Evolutionary conservation across 37 sponge, comb jelly and placozoan species (phyloP).

Genomic region (Beroe forskalii): DNA sequence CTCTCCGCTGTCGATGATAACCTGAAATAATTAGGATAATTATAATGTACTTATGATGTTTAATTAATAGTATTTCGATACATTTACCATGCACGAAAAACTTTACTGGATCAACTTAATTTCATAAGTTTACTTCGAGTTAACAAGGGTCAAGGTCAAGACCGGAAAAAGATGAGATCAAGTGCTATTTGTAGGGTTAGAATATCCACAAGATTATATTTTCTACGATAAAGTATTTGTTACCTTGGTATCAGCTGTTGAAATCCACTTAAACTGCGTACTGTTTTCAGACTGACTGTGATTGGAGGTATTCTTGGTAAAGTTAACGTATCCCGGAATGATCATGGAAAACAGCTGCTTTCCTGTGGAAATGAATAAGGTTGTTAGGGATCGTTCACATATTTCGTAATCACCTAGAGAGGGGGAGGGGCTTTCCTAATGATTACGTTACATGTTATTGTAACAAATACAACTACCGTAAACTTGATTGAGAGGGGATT

Average conservation of each 20-base stretch:
- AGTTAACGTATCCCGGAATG: constrained; percentile 89
- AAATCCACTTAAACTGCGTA: constrained; percentile 89
- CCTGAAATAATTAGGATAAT: constrained; percentile 67
- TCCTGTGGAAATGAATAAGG: constrained; percentile 67
- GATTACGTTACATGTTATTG: too few species aligned
- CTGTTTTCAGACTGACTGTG: constrained; percentile 94
- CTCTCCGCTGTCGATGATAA: constrained; percentile 89
- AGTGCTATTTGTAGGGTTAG: too few species aligned
- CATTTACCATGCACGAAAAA: background rate
- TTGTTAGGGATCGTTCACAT: too few species aligned
- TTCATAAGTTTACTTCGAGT: background rate
- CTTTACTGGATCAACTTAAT: background rate
- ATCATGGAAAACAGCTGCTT: constrained; percentile 97
- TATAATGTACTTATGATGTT: too few species aligned
- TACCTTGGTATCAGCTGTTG: constrained; percentile 97
- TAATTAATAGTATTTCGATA: background rate
- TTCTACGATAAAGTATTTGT: too few species aligned
- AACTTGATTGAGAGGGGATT: too few species aligned
- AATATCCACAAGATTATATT: too few species aligned
- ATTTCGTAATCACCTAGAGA: too few species aligned
- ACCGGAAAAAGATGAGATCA: too few species aligned
- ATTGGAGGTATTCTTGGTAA: constrained; percentile 79
- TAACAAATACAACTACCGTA: too few species aligned
- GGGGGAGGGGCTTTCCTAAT: too few species aligned
- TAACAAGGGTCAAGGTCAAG: too few species aligned